phyloP scores from a whole-genome alignment of 2,888 invertebrate genomes.

The Eurois occulta region DNA sequence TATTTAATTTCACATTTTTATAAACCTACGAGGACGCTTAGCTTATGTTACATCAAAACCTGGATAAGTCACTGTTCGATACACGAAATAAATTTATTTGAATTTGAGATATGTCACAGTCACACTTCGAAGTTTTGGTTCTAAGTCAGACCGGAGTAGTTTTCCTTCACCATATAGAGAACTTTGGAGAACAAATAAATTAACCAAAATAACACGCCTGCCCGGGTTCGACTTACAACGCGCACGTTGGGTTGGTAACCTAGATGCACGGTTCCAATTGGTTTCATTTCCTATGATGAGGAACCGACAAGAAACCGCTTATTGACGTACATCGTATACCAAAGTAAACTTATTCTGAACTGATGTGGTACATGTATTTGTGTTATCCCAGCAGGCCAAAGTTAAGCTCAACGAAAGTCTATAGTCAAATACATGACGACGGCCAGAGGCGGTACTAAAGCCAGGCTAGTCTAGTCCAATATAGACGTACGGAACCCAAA shows the following conservation, averaged over 20 bases:
- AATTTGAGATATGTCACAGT: neutral
- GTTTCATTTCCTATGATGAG: neutral
- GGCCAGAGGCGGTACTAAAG: neutral
- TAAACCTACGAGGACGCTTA: neutral
- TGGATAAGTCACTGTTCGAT: neutral
- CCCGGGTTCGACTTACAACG: neutral
- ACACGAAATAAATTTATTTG: too few species aligned
- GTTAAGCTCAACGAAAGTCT: conserved; percentile 1
- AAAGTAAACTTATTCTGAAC: neutral
- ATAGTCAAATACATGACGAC: conserved; percentile 33
- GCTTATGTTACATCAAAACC: neutral
- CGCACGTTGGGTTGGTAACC: neutral
- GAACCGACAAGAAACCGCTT: neutral
- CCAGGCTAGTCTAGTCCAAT: conserved; percentile 20
- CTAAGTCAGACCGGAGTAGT: neutral
- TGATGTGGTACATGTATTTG: neutral
- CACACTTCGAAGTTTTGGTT: neutral
- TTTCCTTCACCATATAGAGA: neutral
- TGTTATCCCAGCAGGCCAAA: conserved; percentile 10
- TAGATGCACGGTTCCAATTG: neutral
- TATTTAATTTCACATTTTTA: neutral
- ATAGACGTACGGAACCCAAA: conserved; percentile 8
- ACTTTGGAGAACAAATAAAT: neutral
- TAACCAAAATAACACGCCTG: neutral
- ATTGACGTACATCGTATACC: neutral